phyloP scores from a whole-genome alignment of 1,140 invertebrate species.

The Lepidurus couesii region DNA sequence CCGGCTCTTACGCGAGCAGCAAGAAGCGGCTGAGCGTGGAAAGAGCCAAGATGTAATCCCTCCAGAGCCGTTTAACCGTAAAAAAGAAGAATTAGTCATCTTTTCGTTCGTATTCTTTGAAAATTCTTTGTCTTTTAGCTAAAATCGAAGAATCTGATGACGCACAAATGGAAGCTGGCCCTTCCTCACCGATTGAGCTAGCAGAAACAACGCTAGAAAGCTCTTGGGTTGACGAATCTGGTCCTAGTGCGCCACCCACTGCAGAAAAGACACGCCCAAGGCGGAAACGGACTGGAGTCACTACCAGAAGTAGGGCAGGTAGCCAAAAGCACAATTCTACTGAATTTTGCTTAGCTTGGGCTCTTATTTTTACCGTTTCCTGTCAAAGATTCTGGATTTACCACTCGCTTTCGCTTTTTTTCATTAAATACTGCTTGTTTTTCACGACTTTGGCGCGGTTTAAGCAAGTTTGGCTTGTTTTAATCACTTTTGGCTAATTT shows the following conservation, averaged over 20 bases:
- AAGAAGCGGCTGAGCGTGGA: constrained; percentile 1
- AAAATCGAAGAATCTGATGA: background rate
- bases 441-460: too few species aligned
- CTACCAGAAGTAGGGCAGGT: background rate
- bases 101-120: background rate
- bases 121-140: background rate
- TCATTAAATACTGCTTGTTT: too few species aligned
- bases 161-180: background rate
- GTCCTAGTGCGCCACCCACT: background rate
- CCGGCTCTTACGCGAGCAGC: constrained; percentile 45
- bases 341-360: background rate
- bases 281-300: background rate
- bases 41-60: background rate
- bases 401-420: too few species aligned
- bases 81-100: background rate
- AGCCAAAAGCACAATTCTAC: background rate
- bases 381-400: too few species aligned
- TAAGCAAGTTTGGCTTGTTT: too few species aligned
- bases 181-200: background rate
- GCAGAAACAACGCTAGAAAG: background rate
- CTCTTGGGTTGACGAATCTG: background rate
- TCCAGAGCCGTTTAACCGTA: background rate
- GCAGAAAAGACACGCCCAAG: background rate
- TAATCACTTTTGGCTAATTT: too few species aligned
- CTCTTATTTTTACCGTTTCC: background rate